These are phyloP conservation scores for Drosophila formosana DNA, from an alignment of 2,888 invertebrate genomes.

Conservation along the genomic window DNA sequence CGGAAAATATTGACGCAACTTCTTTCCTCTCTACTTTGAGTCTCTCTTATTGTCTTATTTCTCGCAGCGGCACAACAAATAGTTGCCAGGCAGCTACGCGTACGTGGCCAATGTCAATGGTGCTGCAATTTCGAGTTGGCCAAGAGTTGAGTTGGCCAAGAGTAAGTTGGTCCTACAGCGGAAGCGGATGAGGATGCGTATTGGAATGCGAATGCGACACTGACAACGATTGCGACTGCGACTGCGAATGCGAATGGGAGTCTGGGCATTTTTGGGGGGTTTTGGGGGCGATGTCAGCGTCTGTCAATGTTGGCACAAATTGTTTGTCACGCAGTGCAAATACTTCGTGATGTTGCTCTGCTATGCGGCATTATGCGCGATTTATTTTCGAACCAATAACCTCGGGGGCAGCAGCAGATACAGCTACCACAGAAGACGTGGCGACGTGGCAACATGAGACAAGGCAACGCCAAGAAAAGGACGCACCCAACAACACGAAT, in stretches of 20 bases:
- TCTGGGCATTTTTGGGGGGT: background rate
- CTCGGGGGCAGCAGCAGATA: conserved; percentile 32
- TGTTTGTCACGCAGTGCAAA: conserved; percentile 86
- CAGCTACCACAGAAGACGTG: conserved; percentile 1
- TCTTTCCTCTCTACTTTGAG: background rate
- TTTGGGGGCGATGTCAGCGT: background rate
- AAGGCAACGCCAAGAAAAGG: conserved; percentile 33
- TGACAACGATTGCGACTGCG: background rate
- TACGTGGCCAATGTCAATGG: conserved; percentile 34
- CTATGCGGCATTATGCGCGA: conserved; percentile 85
- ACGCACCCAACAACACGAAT: conserved; percentile 33
- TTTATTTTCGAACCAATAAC: conserved; percentile 76
- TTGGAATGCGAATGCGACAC: conserved; percentile 4
- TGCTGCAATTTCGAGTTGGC: conserved; percentile 38
- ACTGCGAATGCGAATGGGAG: background rate
- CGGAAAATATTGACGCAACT: conserved; percentile 57
- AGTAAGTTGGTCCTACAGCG: conserved; percentile 23
- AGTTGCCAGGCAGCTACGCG: conserved; percentile 15
- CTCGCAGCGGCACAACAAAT: conserved; percentile 42
- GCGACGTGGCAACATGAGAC: conserved; percentile 17
- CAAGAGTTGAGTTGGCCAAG: conserved; percentile 34
- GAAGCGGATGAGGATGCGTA: conserved; percentile 37
- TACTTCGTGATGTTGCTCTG: conserved; percentile 85
- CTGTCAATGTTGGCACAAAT: conserved; percentile 82
- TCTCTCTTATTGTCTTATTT: conserved; percentile 32